Percentiles rank a stretch among this genome's conserved stretches.
These are phyloP conservation scores for Corythoichthys haematopterus DNA, from an alignment of 2,113 vertebrate genomes.

Conservation along the genomic window DNA sequence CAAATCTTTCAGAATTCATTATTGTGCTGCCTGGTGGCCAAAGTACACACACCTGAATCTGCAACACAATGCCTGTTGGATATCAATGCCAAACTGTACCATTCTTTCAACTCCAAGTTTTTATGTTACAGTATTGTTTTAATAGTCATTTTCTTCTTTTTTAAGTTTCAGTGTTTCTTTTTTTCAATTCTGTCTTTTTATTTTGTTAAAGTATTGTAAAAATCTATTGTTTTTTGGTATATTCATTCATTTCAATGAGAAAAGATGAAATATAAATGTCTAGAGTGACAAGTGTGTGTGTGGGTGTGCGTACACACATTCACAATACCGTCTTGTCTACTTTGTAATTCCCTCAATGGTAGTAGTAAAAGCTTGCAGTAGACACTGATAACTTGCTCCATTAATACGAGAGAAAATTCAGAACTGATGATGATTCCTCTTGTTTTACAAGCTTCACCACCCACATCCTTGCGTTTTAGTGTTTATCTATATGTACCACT, in stretches of 20 bases:
- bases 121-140: neutral
- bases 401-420: neutral
- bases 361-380: conserved; percentile 23
- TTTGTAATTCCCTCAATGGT: conserved; percentile 6
- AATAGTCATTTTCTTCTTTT: no score
- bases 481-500: conserved; percentile 54
- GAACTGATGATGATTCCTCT: conserved; percentile 36
- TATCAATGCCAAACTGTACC: neutral
- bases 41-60: neutral
- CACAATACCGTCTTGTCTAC: neutral
- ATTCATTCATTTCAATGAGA: neutral
- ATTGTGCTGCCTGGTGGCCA: neutral
- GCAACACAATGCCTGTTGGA: neutral
- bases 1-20: no score
- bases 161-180: no score
- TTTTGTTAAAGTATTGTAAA: no score
- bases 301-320: neutral
- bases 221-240: neutral
- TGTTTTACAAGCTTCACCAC: conserved; percentile 29
- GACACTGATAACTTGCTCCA: conserved; percentile 55
- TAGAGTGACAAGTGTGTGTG: neutral
- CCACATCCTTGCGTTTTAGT: conserved; percentile 40
- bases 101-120: neutral
- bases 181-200: no score
- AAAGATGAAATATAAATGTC: neutral